phyloP scores from a whole-genome alignment of 2,888 invertebrate species.

The Drosophila kambysellisi region DNA sequence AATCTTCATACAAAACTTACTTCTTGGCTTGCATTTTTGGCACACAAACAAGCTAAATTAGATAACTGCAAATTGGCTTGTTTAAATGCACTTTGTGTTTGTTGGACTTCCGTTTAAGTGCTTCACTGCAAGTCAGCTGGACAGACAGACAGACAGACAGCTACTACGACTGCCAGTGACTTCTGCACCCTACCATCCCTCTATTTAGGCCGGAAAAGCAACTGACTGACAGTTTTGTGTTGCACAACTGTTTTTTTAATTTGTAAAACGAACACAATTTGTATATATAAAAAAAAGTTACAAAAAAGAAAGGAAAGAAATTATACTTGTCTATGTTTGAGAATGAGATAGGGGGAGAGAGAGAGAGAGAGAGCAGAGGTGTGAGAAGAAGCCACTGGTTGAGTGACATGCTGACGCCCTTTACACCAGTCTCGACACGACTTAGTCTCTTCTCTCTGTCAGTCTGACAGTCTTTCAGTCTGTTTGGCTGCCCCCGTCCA shows the following conservation, averaged over 20 bases:
- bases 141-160: slow-evolving; percentile 50
- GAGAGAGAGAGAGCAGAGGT: slow-evolving; percentile 3
- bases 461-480: slow-evolving; percentile 36
- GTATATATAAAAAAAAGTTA: slow-evolving; percentile 9
- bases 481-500: slow-evolving; percentile 58
- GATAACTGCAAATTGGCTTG: slow-evolving; percentile 7
- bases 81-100: slow-evolving; percentile 28
- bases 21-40: not conserved
- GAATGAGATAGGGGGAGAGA: slow-evolving; percentile 7
- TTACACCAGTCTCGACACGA: slow-evolving; percentile 26
- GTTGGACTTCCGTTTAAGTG: slow-evolving; percentile 62
- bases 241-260: slow-evolving; percentile 59
- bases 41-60: not conserved
- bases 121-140: slow-evolving; percentile 28
- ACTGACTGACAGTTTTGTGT: slow-evolving; percentile 71
- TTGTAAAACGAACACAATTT: slow-evolving; percentile 43
- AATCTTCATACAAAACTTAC: not conserved
- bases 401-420: slow-evolving; percentile 77
- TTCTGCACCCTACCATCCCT: too few relatives aligned
- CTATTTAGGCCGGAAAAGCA: slow-evolving; percentile 46
- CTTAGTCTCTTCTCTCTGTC: slow-evolving; percentile 30
- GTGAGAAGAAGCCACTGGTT: slow-evolving; percentile 39
- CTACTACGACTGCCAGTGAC: slow-evolving; percentile 44
- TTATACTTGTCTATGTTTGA: slow-evolving; percentile 35
- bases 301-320: slow-evolving; percentile 30